Conservation (phyloP, 2,113 vertebrate genomes). For the Sinocyclocheilus rhinocerous region DNA sequence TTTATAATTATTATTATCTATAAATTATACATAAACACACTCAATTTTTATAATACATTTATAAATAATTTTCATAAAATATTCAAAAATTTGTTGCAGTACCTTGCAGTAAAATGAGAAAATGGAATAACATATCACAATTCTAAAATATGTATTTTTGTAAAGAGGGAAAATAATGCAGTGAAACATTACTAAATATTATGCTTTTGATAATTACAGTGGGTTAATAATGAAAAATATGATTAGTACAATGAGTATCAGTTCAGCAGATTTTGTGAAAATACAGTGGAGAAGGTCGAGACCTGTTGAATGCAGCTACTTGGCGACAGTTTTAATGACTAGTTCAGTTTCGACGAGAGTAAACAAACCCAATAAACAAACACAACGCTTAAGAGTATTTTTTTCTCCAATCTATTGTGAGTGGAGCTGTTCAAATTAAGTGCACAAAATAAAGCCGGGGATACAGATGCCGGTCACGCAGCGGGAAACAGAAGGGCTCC, state of each 20-base stretch:
- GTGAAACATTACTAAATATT: not conserved
- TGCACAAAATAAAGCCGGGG: not conserved
- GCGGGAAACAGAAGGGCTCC: not conserved
- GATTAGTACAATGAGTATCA: not conserved
- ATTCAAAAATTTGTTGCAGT: no score
- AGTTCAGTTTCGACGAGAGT: not conserved
- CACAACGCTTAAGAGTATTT: not conserved
- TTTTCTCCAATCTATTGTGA: not conserved
- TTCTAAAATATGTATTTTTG: no score
- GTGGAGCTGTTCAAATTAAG: not conserved
- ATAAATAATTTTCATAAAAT: not conserved
- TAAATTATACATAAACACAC: not conserved
- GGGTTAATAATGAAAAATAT: not conserved
- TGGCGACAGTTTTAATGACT: not conserved
- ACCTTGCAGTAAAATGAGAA: not conserved
- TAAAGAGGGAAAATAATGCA: not conserved
- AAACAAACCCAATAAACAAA: not conserved
- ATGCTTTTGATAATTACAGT: not conserved
- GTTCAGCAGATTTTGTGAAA: not conserved
- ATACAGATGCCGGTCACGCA: not conserved
- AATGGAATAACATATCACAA: not conserved
- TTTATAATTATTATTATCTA: no score
- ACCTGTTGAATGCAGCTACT: not conserved
- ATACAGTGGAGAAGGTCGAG: not conserved
- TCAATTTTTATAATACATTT: not conserved